Conservation (phyloP, 2,113 vertebrate species). For the Calyptommatus sinebrachiatus region DNA sequence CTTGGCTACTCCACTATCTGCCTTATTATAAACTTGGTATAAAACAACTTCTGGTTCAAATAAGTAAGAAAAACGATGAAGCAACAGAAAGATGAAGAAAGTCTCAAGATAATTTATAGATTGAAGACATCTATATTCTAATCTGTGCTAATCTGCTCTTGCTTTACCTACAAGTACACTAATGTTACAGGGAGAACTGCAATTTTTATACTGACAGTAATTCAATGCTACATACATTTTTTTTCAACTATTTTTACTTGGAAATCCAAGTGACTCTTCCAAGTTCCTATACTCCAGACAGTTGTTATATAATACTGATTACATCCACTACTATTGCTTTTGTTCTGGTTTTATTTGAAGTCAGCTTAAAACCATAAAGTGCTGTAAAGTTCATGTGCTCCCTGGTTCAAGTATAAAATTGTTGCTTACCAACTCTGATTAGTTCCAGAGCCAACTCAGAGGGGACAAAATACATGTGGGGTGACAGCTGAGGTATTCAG, state of each 20-base stretch:
- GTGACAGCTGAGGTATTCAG: too few species aligned
- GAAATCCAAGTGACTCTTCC: background rate
- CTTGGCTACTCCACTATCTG: too few species aligned
- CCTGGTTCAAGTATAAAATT: background rate
- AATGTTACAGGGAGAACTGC: too few species aligned
- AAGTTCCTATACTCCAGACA: background rate
- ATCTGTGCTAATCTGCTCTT: too few species aligned
- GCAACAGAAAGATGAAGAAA: too few species aligned
- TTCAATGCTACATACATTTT: background rate
- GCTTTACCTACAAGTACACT: too few species aligned
- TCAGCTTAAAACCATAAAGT: rapidly evolving
- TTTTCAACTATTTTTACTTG: background rate
- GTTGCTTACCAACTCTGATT: background rate
- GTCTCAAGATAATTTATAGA: too few species aligned
- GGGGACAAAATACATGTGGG: too few species aligned
- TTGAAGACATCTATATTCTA: too few species aligned
- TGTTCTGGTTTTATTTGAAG: background rate
- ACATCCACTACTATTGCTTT: background rate
- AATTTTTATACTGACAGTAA: background rate
- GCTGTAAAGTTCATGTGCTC: background rate
- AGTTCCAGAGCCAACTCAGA: background rate
- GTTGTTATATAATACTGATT: background rate
- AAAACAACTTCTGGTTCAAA: too few species aligned
- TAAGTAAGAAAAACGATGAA: too few species aligned
- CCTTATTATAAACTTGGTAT: too few species aligned